phyloP scores from a whole-genome alignment of 2,888 invertebrate species.

The Lycophotia porphyrea region DNA sequence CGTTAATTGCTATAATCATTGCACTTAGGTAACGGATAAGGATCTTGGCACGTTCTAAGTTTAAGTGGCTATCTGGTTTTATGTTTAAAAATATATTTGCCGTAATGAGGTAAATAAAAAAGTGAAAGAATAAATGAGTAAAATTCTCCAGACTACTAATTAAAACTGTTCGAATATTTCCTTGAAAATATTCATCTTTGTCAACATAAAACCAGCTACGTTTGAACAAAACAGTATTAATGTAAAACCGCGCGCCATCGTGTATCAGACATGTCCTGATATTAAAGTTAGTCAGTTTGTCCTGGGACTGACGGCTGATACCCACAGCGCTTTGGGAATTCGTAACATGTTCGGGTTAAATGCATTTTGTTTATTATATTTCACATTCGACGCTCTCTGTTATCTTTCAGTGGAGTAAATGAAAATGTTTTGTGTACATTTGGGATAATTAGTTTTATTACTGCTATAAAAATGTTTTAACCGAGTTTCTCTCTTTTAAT shows the following conservation, averaged over 20 bases:
- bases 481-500: constrained; percentile 42
- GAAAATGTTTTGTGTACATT: constrained; percentile 35
- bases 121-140: neutral
- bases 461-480: constrained; percentile 37
- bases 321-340: constrained; percentile 62
- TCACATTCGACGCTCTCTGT: constrained; percentile 33
- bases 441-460: constrained; percentile 35
- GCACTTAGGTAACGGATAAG: constrained; percentile 42
- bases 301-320: constrained; percentile 62
- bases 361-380: constrained; percentile 62
- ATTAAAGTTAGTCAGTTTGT: constrained; percentile 62
- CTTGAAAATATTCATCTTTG: neutral
- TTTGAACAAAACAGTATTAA: constrained; percentile 40
- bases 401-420: constrained; percentile 45
- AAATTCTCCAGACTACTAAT: neutral
- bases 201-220: constrained; percentile 1
- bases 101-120: neutral
- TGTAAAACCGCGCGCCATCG: constrained; percentile 58
- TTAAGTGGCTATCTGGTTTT: neutral
- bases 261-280: constrained; percentile 57
- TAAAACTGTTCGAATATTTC: constrained; percentile 10
- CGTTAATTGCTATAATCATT: constrained; percentile 45
- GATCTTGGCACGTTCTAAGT: constrained; percentile 23
- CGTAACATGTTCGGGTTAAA: constrained; percentile 51
- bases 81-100: neutral